phyloP scores from a whole-genome alignment of 2,888 invertebrate genomes.

The Ochropleura plecta region DNA sequence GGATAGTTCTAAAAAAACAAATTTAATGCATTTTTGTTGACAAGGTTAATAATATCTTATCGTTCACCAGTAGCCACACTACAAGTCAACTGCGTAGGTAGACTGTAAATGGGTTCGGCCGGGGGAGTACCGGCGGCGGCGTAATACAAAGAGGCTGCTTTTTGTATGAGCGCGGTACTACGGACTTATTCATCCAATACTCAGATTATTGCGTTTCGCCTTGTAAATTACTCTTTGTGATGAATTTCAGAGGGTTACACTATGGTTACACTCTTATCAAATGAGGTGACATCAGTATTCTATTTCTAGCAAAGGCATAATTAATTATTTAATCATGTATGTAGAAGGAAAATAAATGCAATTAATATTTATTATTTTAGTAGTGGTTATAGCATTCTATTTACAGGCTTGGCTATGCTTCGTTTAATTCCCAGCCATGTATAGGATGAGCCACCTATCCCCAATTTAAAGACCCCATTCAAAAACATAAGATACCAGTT shows the following conservation, averaged over 20 bases:
- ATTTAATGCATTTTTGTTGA: no score
- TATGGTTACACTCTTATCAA: background rate
- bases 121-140: conserved; percentile 21
- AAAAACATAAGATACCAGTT: background rate
- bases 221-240: background rate
- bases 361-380: background rate
- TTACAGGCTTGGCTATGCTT: background rate
- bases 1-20: no score
- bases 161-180: no score
- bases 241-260: background rate
- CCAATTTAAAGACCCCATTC: background rate
- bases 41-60: no score
- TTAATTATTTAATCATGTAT: background rate
- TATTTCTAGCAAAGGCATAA: background rate
- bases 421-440: background rate
- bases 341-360: background rate
- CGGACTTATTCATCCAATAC: background rate
- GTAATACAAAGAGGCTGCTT: background rate
- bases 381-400: no score
- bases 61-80: no score
- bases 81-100: conserved; percentile 10
- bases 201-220: background rate
- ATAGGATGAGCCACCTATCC: background rate
- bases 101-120: background rate
- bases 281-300: background rate